phyloP scores from a whole-genome alignment of 2,113 vertebrate genomes.

The Pycnonotus jocosus region DNA sequence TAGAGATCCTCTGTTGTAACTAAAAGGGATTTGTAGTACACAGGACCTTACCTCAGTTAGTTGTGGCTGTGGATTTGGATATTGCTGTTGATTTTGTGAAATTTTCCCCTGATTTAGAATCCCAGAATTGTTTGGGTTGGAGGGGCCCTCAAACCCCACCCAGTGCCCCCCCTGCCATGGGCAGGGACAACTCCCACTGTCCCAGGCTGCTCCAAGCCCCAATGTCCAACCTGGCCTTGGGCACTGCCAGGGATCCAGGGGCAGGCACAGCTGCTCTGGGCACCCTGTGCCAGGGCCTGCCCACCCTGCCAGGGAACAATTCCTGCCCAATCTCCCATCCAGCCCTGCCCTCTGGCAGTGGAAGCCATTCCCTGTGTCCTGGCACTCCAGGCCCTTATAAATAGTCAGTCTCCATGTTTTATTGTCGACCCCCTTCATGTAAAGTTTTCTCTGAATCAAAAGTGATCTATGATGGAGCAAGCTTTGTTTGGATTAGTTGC shows the following conservation, averaged over 20 bases:
- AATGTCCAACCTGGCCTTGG: not conserved
- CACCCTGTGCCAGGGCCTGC: not conserved
- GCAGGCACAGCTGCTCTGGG: not conserved
- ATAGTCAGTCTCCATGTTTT: not conserved
- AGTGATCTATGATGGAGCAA: not conserved
- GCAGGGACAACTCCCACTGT: not conserved
- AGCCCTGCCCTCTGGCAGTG: not conserved
- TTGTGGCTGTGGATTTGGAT: not conserved
- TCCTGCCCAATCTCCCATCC: not conserved
- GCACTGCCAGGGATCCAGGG: not conserved
- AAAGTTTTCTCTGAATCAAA: not conserved
- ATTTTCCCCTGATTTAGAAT: not conserved
- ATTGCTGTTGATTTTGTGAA: not conserved
- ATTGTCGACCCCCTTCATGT: not conserved
- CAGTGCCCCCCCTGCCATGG: not conserved
- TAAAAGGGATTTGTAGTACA: not conserved
- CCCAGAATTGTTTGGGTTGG: not conserved
- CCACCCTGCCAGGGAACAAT: not conserved
- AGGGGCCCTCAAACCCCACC: accelerated
- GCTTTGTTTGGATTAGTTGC: not conserved
- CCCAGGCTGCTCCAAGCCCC: not conserved
- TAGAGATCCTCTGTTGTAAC: not conserved
- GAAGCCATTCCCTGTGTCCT: not conserved
- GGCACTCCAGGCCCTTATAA: not conserved
- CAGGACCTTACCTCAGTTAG: not conserved